Base-by-base conservation (phyloP, 1,140 invertebrate species). In the Alviniconcha marisindica region DNA sequence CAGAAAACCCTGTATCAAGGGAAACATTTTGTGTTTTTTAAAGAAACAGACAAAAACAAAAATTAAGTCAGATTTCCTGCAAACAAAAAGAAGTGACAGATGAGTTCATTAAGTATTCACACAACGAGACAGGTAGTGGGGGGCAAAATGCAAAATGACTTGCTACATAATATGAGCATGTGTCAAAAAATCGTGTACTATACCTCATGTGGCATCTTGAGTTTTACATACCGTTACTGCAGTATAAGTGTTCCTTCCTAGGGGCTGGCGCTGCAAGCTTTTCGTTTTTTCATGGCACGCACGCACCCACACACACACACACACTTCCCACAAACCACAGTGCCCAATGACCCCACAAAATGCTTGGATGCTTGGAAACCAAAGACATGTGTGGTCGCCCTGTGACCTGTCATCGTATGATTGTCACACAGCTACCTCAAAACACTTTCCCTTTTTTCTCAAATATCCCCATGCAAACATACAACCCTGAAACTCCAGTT, bases 161-260 rank as follows among this genome's bases (percentile, higher is more conserved):
- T 33, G 56, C 78, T 80, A 80, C 40, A 80, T 33, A 44, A 38
- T 31, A 80, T n/a, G 78, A 66, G 78, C 78, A 80, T 80, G 78
- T 80, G 78, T 60, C 38, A 80, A 78, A 80, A 80, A 80, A 80
- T 60, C 24, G 78, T 60, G 36, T 80, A 80, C 78, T 80, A 60
- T 80, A 80, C 78, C 78, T 80, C 78, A 28, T 7, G 21, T 69
- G 78, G 60, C 78, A 66, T 80, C 56, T 80, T 63, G 56, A 44
- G 51, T 24, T 42, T 80, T 80, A 80, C 78, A 80, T 80, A 80
- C 78, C 78, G 78, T 80, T 42, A 80, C 78, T 44, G 78, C 78
- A 60, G 77, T 78, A 28, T 36, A 80, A 54, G n/a, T 69, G 78
- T 36, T 60, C 56, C 78, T 44, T 66, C n/a, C 56, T 63, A 63